Base-by-base conservation (phyloP, 30 jellyfish, hydroid and myxozoan genomes). In the Euphysa ruthae region DNA sequence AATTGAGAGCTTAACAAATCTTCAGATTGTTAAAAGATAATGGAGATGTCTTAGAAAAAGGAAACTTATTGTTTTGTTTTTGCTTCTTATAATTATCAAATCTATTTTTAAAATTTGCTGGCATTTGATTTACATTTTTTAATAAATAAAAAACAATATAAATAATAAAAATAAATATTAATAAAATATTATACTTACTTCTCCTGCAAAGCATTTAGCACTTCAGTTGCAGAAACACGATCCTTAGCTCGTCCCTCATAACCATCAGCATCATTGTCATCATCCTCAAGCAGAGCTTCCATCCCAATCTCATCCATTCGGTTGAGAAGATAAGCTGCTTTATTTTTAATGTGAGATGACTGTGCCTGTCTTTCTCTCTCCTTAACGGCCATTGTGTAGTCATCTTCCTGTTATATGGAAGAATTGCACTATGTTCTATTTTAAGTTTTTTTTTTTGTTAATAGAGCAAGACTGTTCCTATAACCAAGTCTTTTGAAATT, bases 391-490 rank as follows among this genome's bases (percentile, higher is more conserved):
- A 79, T n/a, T n/a, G 74, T 43, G 5, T 82, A 49, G 10, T 74
- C 98, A 69, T 81, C 95, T 23, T 88, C 93, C 98, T 87, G 70
- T 19, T 6, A n/a, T n/a, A n/a, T n/a, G n/a, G n/a, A n/a, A n/a
- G n/a, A n/a, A n/a, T n/a, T n/a, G n/a, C n/a, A n/a, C n/a, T n/a
- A n/a, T n/a, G n/a, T n/a, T n/a, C n/a, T n/a, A n/a, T n/a, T n/a
- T n/a, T n/a, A n/a, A n/a, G n/a, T n/a, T n/a, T n/a, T n/a, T n/a
- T n/a, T n/a, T n/a, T n/a, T n/a, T n/a, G n/a, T n/a, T n/a, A n/a
- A n/a, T n/a, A n/a, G n/a, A n/a, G n/a, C n/a, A n/a, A n/a, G n/a
- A n/a, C n/a, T n/a, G n/a, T n/a, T n/a, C n/a, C n/a, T n/a, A n/a
- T n/a, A n/a, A n/a, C n/a, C n/a, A n/a, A n/a, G n/a, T n/a, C n/a